These are phyloP conservation scores for Drosophila mayaguana DNA, from an alignment of 2,888 invertebrate genomes.

Conservation along the genomic window DNA sequence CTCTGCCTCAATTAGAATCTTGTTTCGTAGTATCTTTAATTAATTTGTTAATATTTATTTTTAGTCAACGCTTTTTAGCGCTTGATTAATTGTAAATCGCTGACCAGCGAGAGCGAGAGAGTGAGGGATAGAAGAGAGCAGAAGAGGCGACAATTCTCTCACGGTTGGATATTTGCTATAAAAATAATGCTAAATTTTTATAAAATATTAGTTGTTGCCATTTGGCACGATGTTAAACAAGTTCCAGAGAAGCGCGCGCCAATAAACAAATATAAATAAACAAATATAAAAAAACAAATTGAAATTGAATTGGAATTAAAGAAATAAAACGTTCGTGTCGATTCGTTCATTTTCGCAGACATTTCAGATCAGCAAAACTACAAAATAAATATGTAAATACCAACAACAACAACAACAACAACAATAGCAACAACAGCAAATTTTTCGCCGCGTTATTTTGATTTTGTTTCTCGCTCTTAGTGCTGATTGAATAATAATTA, in stretches of 20 bases:
- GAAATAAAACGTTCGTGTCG: slow-evolving; percentile 19
- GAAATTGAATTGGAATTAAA: slow-evolving; percentile 26
- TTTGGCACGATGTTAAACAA: slow-evolving; percentile 70
- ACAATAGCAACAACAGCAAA: background rate
- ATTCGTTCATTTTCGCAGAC: slow-evolving; percentile 47
- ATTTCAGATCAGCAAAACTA: slow-evolving; percentile 34
- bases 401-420: background rate
- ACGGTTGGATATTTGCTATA: slow-evolving; percentile 43
- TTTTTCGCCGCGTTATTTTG: slow-evolving; percentile 27
- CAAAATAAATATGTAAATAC: background rate
- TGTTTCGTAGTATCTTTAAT: slow-evolving; percentile 47
- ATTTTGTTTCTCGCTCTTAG: slow-evolving; percentile 25
- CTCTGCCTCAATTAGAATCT: slow-evolving; percentile 9
- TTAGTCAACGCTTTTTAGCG: slow-evolving; percentile 64
- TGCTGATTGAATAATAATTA: slow-evolving; percentile 73
- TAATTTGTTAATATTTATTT: slow-evolving; percentile 80
- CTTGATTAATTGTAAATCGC: slow-evolving; percentile 70
- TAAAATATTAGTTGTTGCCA: slow-evolving; percentile 69
- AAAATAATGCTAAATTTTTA: slow-evolving; percentile 60
- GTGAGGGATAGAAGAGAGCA: background rate
- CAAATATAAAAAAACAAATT: slow-evolving; percentile 3
- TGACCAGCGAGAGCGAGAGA: background rate
- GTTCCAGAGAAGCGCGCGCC: slow-evolving; percentile 31
- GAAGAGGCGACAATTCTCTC: slow-evolving; percentile 7
- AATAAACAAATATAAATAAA: slow-evolving; percentile 25